Evolutionary conservation across 2,888 invertebrate genomes (phyloP).

Genomic region (Scaptodrosophila latifasciaeformis): DNA sequence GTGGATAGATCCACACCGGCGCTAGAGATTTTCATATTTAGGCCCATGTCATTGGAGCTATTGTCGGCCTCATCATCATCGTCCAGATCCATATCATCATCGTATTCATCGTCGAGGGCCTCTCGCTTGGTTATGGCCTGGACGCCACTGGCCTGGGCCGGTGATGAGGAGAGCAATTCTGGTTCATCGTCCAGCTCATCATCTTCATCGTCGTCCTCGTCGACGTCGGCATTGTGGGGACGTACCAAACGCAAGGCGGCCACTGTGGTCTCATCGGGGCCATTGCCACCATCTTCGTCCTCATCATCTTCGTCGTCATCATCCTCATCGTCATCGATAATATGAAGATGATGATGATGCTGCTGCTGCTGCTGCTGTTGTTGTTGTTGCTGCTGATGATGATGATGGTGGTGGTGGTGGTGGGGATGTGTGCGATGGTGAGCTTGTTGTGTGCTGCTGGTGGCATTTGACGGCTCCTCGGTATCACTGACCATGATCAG

Average conservation of each 20-base stretch:
- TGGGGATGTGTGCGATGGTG: slow-evolving; percentile 26
- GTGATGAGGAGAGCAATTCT: slow-evolving; percentile 28
- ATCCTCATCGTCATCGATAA: too few species aligned
- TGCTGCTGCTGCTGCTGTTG: too few species aligned
- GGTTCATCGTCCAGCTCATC: slow-evolving; percentile 38
- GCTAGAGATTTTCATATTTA: slow-evolving; percentile 79
- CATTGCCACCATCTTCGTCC: too few species aligned
- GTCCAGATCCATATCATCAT: slow-evolving; percentile 75
- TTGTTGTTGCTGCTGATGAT: too few species aligned
- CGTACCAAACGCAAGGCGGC: too few species aligned
- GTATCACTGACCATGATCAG: too few species aligned
- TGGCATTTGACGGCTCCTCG: slow-evolving; percentile 4
- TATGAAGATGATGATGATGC: too few species aligned
- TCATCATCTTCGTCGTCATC: slow-evolving; percentile 30
- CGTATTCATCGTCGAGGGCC: slow-evolving; percentile 64
- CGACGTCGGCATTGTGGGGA: slow-evolving; percentile 13
- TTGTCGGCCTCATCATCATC: slow-evolving; percentile 78
- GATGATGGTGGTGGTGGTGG: slow-evolving; percentile 1
- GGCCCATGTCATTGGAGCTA: slow-evolving; percentile 78
- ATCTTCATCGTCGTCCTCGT: slow-evolving; percentile 13
- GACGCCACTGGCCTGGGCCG: slow-evolving; percentile 22
- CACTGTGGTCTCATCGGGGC: too few species aligned
- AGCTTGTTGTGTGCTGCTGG: slow-evolving; percentile 43
- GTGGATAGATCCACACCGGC: slow-evolving; percentile 64
- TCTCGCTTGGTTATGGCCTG: slow-evolving; percentile 58